These are phyloP conservation scores for Drosophila lacertosa DNA, from an alignment of 1,140 invertebrate species.

Conservation along the genomic window DNA sequence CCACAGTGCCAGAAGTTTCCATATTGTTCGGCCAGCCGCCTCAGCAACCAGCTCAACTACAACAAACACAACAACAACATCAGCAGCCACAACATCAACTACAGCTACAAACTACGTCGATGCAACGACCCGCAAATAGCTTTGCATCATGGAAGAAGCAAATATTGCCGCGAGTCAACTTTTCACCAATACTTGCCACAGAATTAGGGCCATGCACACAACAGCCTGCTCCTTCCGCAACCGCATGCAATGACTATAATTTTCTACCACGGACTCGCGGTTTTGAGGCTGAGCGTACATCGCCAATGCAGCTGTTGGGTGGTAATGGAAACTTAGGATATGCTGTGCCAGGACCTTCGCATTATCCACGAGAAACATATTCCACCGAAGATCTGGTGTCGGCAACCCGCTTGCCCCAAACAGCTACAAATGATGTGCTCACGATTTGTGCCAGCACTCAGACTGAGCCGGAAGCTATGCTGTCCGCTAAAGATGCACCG, in stretches of 20 bases:
- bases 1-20: slow-evolving; percentile 76
- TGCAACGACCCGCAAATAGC: slow-evolving; percentile 12
- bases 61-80: slow-evolving; percentile 26
- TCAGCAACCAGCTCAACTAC: slow-evolving; percentile 46
- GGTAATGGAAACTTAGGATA: slow-evolving; percentile 25
- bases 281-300: slow-evolving; percentile 15
- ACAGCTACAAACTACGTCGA: slow-evolving; percentile 16
- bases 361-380: slow-evolving; percentile 30
- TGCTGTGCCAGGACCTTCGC: slow-evolving; percentile 1
- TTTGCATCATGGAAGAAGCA: slow-evolving; percentile 79
- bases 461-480: slow-evolving; percentile 48
- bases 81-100: slow-evolving; percentile 13
- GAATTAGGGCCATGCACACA: slow-evolving; percentile 53
- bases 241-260: slow-evolving; percentile 52
- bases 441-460: slow-evolving; percentile 80
- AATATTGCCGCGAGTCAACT: slow-evolving; percentile 70
- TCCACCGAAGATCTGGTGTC: slow-evolving; percentile 8
- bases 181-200: slow-evolving; percentile 58
- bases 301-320: neutral
- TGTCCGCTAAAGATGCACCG: slow-evolving; percentile 3
- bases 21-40: slow-evolving; percentile 66
- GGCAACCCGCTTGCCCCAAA: slow-evolving; percentile 19
- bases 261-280: slow-evolving; percentile 37
- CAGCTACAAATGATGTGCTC: slow-evolving; percentile 52
- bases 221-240: slow-evolving; percentile 1